These are phyloP conservation scores for Larimichthys crocea DNA, from an alignment of 2,113 vertebrate genomes.

Conservation along the genomic window DNA sequence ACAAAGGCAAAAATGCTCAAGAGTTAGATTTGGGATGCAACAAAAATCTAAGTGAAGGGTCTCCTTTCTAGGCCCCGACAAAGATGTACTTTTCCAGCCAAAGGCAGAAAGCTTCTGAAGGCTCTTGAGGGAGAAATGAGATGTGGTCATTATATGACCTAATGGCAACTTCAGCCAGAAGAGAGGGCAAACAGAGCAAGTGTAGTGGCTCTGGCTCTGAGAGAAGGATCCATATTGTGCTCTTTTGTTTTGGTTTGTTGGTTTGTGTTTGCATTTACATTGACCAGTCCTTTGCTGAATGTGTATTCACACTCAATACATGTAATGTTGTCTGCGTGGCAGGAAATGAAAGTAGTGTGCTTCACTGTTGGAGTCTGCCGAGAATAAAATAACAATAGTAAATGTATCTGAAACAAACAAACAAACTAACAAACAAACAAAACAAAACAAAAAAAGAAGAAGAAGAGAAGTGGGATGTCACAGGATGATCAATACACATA, in stretches of 20 bases:
- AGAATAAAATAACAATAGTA: constrained; percentile 67
- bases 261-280: constrained; percentile 80
- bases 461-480: constrained; percentile 30
- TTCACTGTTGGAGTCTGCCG: constrained; percentile 41
- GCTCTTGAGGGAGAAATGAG: constrained; percentile 76
- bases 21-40: constrained; percentile 1
- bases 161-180: constrained; percentile 67
- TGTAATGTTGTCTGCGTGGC: constrained; percentile 57
- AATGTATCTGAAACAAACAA: constrained; percentile 62
- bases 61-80: constrained; percentile 4
- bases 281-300: constrained; percentile 60
- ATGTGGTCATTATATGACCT: constrained; percentile 74
- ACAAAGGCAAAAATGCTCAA: neutral
- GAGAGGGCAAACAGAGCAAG: constrained; percentile 77
- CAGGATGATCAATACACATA: constrained; percentile 71
- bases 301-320: constrained; percentile 70
- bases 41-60: neutral
- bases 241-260: constrained; percentile 76
- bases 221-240: constrained; percentile 77
- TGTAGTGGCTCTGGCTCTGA: constrained; percentile 58
- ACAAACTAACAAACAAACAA: constrained; percentile 50
- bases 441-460: neutral
- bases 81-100: constrained; percentile 65
- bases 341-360: constrained; percentile 58
- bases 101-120: constrained; percentile 60